Evolutionary conservation across 2,797 vertebrate genomes (phyloP).

Genomic region (Todus mexicanus): DNA sequence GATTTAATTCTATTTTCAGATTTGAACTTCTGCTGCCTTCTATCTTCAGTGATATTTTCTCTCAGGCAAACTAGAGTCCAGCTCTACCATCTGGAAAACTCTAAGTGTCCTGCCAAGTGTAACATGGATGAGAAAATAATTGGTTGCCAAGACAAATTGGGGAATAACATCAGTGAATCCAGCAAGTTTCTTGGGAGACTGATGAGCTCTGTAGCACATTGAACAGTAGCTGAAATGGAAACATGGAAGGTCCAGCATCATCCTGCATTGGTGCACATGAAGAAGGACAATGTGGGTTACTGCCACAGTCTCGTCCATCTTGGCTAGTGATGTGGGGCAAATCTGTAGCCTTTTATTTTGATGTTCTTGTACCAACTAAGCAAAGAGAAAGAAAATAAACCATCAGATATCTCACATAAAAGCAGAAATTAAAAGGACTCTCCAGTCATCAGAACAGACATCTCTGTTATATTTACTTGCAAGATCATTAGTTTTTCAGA

Average conservation of each 20-base stretch:
- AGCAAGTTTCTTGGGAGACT: neutral
- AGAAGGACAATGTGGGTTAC: neutral
- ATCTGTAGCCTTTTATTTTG: neutral
- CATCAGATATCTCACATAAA: neutral
- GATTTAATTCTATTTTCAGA: neutral
- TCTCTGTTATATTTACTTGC: neutral
- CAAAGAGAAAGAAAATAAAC: neutral
- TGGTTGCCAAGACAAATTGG: conserved; percentile 10
- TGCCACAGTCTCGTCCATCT: neutral
- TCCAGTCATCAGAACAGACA: neutral
- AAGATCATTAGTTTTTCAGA: neutral
- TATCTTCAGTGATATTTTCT: neutral
- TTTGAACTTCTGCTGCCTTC: neutral
- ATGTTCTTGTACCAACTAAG: neutral
- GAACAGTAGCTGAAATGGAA: neutral
- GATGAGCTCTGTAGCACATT: neutral
- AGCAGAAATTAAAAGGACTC: neutral
- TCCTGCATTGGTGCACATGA: neutral
- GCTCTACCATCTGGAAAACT: neutral
- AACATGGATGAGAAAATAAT: conserved; percentile 7
- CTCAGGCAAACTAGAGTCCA: neutral
- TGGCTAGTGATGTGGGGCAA: neutral
- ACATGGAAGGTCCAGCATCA: neutral
- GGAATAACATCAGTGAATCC: neutral
- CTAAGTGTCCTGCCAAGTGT: neutral